Evolutionary conservation across 1,140 invertebrate species (phyloP).

Genomic region (Saccostrea echinata): DNA sequence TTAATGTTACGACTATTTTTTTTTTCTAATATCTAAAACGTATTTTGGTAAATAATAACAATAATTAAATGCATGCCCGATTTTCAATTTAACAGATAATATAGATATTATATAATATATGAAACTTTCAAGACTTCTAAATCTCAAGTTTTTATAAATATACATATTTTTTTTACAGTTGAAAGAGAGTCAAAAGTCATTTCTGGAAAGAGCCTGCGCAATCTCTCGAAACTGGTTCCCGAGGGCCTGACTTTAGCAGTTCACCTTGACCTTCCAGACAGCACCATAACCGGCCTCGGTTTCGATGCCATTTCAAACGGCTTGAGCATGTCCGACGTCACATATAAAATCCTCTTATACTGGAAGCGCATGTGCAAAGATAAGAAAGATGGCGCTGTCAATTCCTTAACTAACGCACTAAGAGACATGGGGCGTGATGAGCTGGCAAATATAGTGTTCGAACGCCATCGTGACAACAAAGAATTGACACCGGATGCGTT

Average conservation of each 20-base stretch:
- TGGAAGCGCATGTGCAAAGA: conserved; percentile 77
- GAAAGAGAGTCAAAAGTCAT: conserved; percentile 75
- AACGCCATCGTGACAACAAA: conserved; percentile 70
- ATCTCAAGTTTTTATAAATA: neutral
- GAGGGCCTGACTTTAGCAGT: conserved; percentile 78
- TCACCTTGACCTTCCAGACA: conserved; percentile 77
- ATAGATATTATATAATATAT: neutral
- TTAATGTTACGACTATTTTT: neutral
- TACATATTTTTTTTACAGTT: conserved; percentile 69
- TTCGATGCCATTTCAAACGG: conserved; percentile 79
- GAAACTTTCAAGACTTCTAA: neutral
- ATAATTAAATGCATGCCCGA: neutral
- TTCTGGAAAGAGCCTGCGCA: conserved; percentile 75
- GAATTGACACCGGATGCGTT: conserved; percentile 70
- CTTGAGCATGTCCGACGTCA: conserved; percentile 75
- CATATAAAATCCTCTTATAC: conserved; percentile 78
- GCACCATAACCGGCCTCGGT: conserved; percentile 78
- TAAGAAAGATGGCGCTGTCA: conserved; percentile 71
- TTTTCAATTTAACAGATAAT: neutral
- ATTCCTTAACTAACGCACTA: conserved; percentile 69
- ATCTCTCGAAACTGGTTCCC: conserved; percentile 71
- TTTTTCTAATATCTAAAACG: neutral
- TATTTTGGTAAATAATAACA: neutral
- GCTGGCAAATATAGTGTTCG: conserved; percentile 68
- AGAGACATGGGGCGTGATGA: conserved; percentile 73